Conservation (phyloP, 2,113 vertebrate genomes). For the Tachuris rubrigastra region DNA sequence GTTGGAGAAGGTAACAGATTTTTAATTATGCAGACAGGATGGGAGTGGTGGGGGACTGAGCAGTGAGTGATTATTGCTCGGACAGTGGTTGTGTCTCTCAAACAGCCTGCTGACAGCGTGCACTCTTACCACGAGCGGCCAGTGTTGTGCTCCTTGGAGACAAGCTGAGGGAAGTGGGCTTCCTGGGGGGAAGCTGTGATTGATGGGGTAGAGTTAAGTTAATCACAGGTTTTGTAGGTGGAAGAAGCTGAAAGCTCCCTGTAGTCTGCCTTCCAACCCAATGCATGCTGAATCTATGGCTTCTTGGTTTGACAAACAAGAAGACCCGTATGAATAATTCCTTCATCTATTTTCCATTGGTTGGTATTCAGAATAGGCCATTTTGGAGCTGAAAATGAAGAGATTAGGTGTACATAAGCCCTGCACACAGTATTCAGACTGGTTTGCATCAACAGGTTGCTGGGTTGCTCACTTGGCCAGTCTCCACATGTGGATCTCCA, state of each 20-base stretch:
- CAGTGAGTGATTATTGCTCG: not conserved
- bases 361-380: not conserved
- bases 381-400: not conserved
- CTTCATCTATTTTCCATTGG: not conserved
- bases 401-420: not conserved
- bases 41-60: not conserved
- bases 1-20: conserved; percentile 15
- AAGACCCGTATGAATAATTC: not conserved
- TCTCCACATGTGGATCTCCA: not conserved
- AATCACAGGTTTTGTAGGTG: not conserved
- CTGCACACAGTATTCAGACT: not conserved
- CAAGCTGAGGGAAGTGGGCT: not conserved
- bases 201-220: not conserved
- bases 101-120: not conserved
- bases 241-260: not conserved
- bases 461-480: not conserved
- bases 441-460: not conserved
- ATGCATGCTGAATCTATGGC: rapidly evolving
- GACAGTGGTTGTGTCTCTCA: not conserved
- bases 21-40: conserved; percentile 42
- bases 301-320: not conserved
- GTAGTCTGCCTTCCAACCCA: not conserved
- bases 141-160: not conserved
- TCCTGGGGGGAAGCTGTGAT: not conserved
- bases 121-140: not conserved